Conservation (phyloP, 2,888 invertebrate genomes). For the Conomelus anceps region DNA sequence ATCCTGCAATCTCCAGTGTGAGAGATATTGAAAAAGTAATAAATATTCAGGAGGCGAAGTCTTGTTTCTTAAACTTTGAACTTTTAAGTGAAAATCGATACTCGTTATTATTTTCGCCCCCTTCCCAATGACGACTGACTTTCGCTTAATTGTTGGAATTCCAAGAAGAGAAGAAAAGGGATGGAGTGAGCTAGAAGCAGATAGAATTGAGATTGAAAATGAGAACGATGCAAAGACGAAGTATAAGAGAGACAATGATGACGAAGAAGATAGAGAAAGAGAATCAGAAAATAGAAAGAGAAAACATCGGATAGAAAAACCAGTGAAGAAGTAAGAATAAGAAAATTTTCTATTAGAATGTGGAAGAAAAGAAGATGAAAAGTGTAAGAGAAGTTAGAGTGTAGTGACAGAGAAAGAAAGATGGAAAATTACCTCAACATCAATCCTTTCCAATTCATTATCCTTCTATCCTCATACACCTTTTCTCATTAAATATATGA, state of each 20-base stretch:
- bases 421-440: no score
- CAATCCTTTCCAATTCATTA: no score
- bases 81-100: constrained; percentile 9
- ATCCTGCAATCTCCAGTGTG: neutral
- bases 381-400: no score
- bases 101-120: neutral
- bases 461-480: no score
- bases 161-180: neutral
- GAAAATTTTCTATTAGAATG: no score
- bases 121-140: neutral
- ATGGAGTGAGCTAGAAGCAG: neutral
- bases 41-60: neutral
- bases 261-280: no score
- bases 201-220: neutral
- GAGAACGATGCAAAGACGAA: neutral
- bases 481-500: no score
- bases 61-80: constrained; percentile 4
- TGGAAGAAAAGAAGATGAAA: no score
- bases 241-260: neutral
- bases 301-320: no score
- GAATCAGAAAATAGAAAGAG: no score
- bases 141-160: neutral
- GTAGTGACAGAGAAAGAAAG: no score
- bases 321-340: no score
- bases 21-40: constrained; percentile 3